These are phyloP conservation scores for Pogonomyrmex barbatus DNA, from an alignment of 1,140 invertebrate genomes.

Conservation along the genomic window DNA sequence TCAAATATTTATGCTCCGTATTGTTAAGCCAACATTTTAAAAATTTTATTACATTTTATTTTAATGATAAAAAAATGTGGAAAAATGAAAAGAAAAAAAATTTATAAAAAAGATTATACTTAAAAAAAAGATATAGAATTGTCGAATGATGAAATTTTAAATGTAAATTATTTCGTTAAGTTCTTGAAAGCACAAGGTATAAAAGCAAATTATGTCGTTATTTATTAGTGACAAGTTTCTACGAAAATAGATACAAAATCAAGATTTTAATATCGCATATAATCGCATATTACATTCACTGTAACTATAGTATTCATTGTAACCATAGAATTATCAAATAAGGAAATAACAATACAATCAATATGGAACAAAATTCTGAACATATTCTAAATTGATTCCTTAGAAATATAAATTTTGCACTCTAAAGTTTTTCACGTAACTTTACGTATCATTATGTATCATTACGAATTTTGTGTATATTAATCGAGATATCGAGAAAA, in stretches of 20 bases:
- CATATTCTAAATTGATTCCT: neutral
- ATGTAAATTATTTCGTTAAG: too few relatives aligned
- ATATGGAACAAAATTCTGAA: neutral
- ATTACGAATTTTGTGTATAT: too few relatives aligned
- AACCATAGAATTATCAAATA: neutral
- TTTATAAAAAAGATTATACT: neutral
- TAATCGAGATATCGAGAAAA: too few relatives aligned
- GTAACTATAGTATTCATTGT: neutral
- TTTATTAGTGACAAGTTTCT: too few relatives aligned
- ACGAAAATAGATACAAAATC: too few relatives aligned
- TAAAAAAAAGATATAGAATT: too few relatives aligned
- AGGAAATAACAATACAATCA: neutral
- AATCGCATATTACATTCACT: neutral
- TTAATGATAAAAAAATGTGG: neutral
- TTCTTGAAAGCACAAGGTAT: too few relatives aligned
- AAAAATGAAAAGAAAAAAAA: neutral
- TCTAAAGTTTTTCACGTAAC: neutral
- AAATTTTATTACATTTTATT: neutral
- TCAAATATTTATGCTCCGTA: neutral
- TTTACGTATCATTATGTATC: neutral
- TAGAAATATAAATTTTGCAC: neutral
- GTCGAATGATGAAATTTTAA: too few relatives aligned
- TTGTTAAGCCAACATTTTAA: neutral
- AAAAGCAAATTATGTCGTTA: too few relatives aligned
- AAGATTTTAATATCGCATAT: neutral